Base-by-base conservation (phyloP, 2,797 vertebrate genomes). In the Fundulus diaphanus region DNA sequence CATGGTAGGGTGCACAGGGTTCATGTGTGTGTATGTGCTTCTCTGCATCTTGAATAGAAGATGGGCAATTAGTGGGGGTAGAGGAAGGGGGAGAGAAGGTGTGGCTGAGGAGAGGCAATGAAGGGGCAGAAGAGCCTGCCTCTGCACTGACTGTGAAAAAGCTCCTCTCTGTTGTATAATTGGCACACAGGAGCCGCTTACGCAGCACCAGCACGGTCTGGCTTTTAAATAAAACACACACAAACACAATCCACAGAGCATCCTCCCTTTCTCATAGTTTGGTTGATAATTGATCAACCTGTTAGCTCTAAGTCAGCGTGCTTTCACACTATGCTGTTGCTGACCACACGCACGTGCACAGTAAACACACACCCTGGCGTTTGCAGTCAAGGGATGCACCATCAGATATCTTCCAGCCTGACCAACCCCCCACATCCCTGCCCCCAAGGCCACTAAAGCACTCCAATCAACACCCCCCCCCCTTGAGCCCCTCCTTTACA, bases 401-500 rank as follows among this genome's bases (percentile, higher is more conserved):
- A 44, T 22, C 44, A 74, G 57, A 84, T 68, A 81, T 65, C 73
- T 74, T 76, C 77, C 76, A 73, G 31, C 29, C 71, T 3, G 72
- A 82, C 76, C 72, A 70, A 54, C 70, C 66, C 73, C 52, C 54
- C 27, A 67, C 31, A 72, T 61, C 74, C 72, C 46, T 48, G 54
- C 24, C 44, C 27, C 56, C 73, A 68, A 40, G 46, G 51, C 51
- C 65, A 40, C 76, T 69, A 78, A 86, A 85, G 73, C 22, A 6
- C 49, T 80, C 66, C 66, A 82, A 79, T 79, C 72, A 78, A 7
- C 49, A 69, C 73, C 74, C n/a, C n/a, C n/a, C n/a, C 42, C 16
- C 2, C 52, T 15, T 0, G 11, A 0, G 61, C 84, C 89, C 85
- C 86, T 88, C 85, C 86, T 72, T 78, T 29, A 8, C 76, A 89